Conservation (phyloP, 2,888 invertebrate genomes). For the Carterocephalus palaemon region DNA sequence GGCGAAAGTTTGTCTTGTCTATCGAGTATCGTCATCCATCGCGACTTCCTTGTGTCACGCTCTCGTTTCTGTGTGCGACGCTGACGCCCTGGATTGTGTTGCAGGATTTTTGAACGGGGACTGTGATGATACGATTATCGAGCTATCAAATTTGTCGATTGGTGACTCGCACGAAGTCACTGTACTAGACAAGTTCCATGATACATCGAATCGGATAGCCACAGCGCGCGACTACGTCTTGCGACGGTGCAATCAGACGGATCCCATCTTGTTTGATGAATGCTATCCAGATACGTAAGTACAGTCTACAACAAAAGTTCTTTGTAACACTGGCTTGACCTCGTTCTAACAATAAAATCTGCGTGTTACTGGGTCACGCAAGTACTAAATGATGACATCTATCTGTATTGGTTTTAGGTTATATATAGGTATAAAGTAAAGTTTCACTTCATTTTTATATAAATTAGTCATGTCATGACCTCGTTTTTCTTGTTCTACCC, state of each 20-base stretch:
- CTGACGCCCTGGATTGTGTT: constrained; percentile 42
- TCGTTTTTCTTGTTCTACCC: constrained; percentile 13
- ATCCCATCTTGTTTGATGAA: constrained; percentile 80
- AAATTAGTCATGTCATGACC: background rate
- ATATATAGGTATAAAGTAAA: too few relatives aligned
- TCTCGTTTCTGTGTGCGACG: constrained; percentile 21
- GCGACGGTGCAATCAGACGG: constrained; percentile 82
- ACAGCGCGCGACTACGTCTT: constrained; percentile 77
- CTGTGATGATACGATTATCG: constrained; percentile 78
- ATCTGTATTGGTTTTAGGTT: constrained; percentile 21
- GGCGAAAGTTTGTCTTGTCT: constrained; percentile 65
- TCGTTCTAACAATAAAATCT: constrained; percentile 17
- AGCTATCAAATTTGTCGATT: constrained; percentile 74
- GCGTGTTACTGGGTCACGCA: constrained; percentile 29
- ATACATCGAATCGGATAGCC: constrained; percentile 53
- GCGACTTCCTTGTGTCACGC: constrained; percentile 68
- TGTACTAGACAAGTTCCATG: constrained; percentile 66
- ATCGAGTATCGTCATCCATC: background rate
- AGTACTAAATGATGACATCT: constrained; percentile 33
- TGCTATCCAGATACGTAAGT: constrained; percentile 83
- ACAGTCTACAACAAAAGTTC: constrained; percentile 19
- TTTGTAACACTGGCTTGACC: constrained; percentile 3
- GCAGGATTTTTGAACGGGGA: constrained; percentile 76
- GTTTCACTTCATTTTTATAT: background rate
- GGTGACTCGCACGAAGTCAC: constrained; percentile 68